Evolutionary conservation across 2,888 invertebrate species (phyloP), one percentile per base, ranked within the genome.

Genomic region (Philonicus albiceps): DNA sequence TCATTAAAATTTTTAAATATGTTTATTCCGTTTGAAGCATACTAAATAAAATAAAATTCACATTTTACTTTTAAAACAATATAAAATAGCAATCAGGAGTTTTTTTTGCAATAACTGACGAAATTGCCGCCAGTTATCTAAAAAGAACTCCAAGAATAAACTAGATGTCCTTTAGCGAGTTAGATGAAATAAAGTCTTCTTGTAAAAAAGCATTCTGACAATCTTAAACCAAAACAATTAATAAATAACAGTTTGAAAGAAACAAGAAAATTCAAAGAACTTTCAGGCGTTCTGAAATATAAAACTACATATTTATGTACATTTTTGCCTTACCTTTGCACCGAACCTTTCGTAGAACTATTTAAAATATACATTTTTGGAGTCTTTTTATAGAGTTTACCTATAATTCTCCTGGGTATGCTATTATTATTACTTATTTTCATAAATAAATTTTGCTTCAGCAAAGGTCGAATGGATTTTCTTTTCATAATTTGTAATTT

Each of bases 191-290:
- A 16, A 30, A 49, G 53, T 80, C 22, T 53, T 27, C 49, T 49
- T 80, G 80, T 80, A 80, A 53, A 55, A 80, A 80, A 7, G 13
- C 53, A 80, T 80, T 30, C 43, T 49, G n/a, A 49, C 80, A 55
- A 5, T 49, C 13, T 19, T 1, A 49, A 49, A n/a, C 11, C 4
- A 49, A 49, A n/a, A n/a, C 1, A 49, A 16, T 34, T 34, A 34
- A n/a, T n/a, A n/a, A 49, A 49, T 49, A n/a, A 49, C n/a, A n/a
- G 2, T 11, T 13, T 40, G 40, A 13, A n/a, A n/a, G n/a, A n/a
- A n/a, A n/a, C n/a, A n/a, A n/a, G n/a, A n/a, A n/a, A n/a, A n/a
- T n/a, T n/a, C n/a, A n/a, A n/a, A n/a, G n/a, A n/a, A n/a, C n/a
- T n/a, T n/a, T n/a, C n/a, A n/a, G n/a, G n/a, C n/a, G n/a, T n/a